phyloP scores from a whole-genome alignment of 2,797 vertebrate genomes.

The Gambelia wislizenii region DNA sequence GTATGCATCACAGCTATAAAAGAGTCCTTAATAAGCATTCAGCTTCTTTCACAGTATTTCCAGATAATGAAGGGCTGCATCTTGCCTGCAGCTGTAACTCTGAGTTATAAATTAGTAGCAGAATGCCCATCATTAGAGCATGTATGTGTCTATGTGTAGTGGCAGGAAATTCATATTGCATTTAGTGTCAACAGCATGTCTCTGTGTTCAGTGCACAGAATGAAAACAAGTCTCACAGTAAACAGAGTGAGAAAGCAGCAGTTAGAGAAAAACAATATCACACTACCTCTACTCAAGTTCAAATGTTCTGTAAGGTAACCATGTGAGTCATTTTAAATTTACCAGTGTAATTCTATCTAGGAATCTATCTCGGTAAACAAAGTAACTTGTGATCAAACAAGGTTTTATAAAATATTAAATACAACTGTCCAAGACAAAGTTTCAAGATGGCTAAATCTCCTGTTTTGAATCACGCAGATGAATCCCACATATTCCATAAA shows the following conservation, averaged over 20 bases:
- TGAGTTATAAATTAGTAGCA: neutral
- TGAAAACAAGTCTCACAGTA: no score
- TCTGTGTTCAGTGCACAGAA: no score
- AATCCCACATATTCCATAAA: no score
- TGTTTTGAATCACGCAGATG: no score
- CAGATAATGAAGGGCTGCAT: neutral
- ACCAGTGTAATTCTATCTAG: constrained; percentile 57
- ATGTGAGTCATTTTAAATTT: constrained; percentile 65
- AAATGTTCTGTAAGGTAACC: constrained; percentile 65
- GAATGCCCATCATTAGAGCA: neutral
- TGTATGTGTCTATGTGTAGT: neutral
- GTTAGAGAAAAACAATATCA: constrained; percentile 49
- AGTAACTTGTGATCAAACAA: no score
- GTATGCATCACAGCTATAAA: neutral
- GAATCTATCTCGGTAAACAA: no score
- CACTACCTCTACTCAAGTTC: constrained; percentile 63
- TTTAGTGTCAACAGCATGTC: no score
- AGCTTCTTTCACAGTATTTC: neutral
- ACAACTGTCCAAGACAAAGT: no score
- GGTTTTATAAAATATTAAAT: no score
- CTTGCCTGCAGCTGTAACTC: neutral
- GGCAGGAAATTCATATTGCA: accelerated
- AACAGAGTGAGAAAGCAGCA: no score
- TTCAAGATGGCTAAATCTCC: no score
- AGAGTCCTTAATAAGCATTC: neutral